Percentiles rank a stretch among this genome's conserved stretches.
Conservation (phyloP, 2,797 vertebrate species). For the Lacerta viridis region DNA sequence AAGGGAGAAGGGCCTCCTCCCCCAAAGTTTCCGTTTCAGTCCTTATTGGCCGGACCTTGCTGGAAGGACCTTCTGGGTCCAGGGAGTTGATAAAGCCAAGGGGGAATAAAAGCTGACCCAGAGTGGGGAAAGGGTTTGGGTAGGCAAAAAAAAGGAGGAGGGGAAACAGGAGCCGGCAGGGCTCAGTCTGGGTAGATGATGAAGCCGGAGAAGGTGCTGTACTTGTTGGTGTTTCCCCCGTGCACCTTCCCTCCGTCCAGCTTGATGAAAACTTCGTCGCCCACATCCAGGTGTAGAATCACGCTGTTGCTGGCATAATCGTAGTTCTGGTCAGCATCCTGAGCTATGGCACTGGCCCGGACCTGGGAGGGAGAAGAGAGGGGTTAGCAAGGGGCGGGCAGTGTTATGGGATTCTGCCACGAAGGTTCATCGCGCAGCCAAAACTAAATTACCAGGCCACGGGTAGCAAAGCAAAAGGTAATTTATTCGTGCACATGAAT, state of each 20-base stretch:
- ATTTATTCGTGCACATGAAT: too few relatives aligned
- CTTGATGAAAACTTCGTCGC: conserved; percentile 95
- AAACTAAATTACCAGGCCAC: too few relatives aligned
- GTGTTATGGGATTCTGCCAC: too few relatives aligned
- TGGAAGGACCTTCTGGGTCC: conserved; percentile 13
- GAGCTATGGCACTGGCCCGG: conserved; percentile 95
- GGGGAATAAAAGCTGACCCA: conserved; percentile 33
- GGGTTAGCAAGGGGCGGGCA: neutral
- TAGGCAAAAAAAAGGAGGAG: conserved; percentile 20
- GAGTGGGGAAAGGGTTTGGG: neutral
- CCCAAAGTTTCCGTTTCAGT: conserved; percentile 20
- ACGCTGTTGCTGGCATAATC: conserved; percentile 98
- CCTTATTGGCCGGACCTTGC: neutral
- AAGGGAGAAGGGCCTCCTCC: neutral
- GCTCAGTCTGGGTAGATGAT: conserved; percentile 96
- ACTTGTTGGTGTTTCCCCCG: conserved; percentile 97
- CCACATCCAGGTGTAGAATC: conserved; percentile 96
- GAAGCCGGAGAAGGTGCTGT: conserved; percentile 98
- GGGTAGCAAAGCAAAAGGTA: too few relatives aligned
- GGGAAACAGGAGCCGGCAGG: neutral
- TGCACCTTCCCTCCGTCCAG: conserved; percentile 97
- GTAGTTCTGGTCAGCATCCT: conserved; percentile 98
- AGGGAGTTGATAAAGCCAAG: conserved; percentile 42
- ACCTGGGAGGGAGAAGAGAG: conserved; percentile 81
- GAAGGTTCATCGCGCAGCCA: too few relatives aligned